Conservation (phyloP, 2,113 vertebrate genomes). For the Isichthys henryi region DNA sequence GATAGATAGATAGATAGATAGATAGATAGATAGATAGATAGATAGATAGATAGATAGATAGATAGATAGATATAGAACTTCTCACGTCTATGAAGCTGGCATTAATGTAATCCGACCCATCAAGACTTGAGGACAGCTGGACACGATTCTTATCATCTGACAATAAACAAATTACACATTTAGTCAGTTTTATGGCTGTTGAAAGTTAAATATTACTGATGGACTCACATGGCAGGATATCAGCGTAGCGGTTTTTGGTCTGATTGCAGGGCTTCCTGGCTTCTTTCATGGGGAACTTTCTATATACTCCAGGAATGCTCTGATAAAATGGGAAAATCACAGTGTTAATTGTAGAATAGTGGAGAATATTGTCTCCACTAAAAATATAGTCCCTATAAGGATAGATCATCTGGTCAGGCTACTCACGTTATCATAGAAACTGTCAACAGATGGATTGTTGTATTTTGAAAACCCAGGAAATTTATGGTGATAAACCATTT, state of each 20-base stretch:
- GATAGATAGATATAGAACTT: background rate
- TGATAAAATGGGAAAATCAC: conserved; percentile 44
- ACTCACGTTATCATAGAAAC: background rate
- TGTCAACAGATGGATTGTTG: too few relatives aligned
- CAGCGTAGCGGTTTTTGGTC: conserved; percentile 87
- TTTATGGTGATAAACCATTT: too few relatives aligned
- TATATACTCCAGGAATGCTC: conserved; percentile 90
- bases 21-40: too few relatives aligned
- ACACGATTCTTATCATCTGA: conserved; percentile 93
- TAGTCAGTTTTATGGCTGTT: background rate
- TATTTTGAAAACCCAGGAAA: too few relatives aligned
- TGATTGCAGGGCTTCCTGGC: conserved; percentile 77
- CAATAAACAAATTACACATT: conserved; percentile 16
- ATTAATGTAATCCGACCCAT: conserved; percentile 83
- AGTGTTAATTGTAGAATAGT: background rate
- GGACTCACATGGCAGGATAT: conserved; percentile 90
- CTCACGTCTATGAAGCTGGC: conserved; percentile 90
- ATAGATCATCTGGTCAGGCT: background rate
- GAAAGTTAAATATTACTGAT: background rate
- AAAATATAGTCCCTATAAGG: background rate
- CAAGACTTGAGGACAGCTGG: conserved; percentile 65
- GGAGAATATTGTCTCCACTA: background rate
- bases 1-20: too few relatives aligned
- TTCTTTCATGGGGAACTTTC: conserved; percentile 75
- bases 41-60: background rate